phyloP scores from a whole-genome alignment of 2,888 invertebrate species.

The Nowickia ferox region DNA sequence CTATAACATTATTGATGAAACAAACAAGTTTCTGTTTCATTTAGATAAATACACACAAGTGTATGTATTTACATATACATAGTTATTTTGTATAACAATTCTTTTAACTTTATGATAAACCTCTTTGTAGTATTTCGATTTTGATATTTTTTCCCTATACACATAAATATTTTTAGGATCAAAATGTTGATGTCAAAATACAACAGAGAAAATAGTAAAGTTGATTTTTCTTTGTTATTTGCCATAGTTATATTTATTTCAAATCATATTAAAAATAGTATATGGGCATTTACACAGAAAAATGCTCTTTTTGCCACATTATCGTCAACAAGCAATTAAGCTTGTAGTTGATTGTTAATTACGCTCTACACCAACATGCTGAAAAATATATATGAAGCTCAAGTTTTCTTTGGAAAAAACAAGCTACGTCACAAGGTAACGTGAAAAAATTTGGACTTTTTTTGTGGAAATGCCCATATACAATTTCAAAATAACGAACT shows the following conservation, averaged over 20 bases:
- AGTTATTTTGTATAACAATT: slow-evolving; percentile 1
- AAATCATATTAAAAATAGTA: background rate
- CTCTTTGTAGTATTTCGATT: background rate
- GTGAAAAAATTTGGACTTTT: too few relatives aligned
- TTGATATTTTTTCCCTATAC: background rate
- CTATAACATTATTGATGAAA: background rate
- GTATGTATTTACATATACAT: background rate
- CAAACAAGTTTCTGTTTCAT: slow-evolving; percentile 9
- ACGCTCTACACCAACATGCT: background rate
- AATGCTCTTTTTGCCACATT: too few relatives aligned
- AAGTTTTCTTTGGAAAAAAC: too few relatives aligned
- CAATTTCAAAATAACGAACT: background rate
- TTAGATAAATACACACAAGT: too few relatives aligned
- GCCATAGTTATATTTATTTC: slow-evolving; percentile 60
- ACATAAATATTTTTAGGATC: background rate
- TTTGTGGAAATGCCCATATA: too few relatives aligned
- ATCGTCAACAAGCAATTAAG: too few relatives aligned
- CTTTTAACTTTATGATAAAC: background rate
- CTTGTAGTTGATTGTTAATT: too few relatives aligned
- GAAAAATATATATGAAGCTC: background rate
- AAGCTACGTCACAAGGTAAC: too few relatives aligned
- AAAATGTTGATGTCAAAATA: background rate
- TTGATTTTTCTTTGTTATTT: slow-evolving; percentile 36
- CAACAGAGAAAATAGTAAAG: background rate
- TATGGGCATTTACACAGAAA: too few relatives aligned